Evolutionary conservation across 2,797 vertebrate species (phyloP), one percentile per base, ranked within the genome.

Genomic region (Xenentodon cancila): DNA sequence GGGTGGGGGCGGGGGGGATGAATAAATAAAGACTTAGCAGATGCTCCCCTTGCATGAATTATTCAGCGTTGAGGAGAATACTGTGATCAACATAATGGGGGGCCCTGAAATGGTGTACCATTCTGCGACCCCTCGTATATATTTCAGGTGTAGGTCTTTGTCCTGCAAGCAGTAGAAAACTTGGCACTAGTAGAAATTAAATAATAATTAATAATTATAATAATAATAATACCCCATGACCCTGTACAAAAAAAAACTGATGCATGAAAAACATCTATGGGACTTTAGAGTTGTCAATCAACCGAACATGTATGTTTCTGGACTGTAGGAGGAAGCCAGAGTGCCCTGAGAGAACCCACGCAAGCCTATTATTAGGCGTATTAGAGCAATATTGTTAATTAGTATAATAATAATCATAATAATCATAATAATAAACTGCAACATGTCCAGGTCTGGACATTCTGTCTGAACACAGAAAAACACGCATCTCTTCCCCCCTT

Each of bases 61-160:
- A 92, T 92, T 91, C 79, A 91, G 68, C 2, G 1, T 49, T 18
- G 55, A 70, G 63, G 80, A 85, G 85, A 88, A 90, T 73, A 68
- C 79, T 84, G 78, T 80, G 86, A 90, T 86, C 89, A 74, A 2
- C 67, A 86, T 89, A 88, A 90, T 84, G 79, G 88, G 83, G 84
- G 88, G 86, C 85, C 86, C 84, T 87, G 76, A 89, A 88, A 87
- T 80, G 84, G 66, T 55, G 50, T 63, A 45, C 67, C 18, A 5
- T 70, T 74, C 77, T 25, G 45, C 47, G 68, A 54, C 61, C 45
- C 56, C 69, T 90, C 84, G 89, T 90, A 63, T 84, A 90, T 91
- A 88, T 91, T 91, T 88, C 72, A 91, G 43, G 52, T 59, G 16
- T 62, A 71, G 77, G 71, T n/a, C 63, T 71, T 70, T 81, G 84